Base-by-base conservation (phyloP, 1,140 invertebrate genomes). In the Anagrus nilaparvatae region DNA sequence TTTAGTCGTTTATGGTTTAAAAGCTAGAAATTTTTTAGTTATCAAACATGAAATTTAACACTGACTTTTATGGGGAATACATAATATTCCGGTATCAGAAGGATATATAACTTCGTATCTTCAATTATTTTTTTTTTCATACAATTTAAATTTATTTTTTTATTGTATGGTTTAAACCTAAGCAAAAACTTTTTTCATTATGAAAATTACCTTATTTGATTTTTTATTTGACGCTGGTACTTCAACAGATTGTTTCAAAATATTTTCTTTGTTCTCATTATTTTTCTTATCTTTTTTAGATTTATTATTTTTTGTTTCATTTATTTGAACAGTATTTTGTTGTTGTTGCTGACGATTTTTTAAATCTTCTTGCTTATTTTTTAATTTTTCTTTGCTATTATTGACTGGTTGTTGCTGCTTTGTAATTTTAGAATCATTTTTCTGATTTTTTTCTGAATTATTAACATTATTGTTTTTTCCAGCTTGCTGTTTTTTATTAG, bases 241-340 rank as follows among this genome's bases (percentile, higher is more conserved):
- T 20, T 33, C 51, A 10, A 51, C 50, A n/a, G 40, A 40, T 12
- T 34, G 19, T 34, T 56, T 58, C n/a, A 46, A 14, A 5, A 60
- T 52, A 12, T 62, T 63, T 29, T 67, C 62, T 19, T 66, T 69
- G 13, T 66, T 65, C 6, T 66, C 61, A 1, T 45, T 51, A 42
- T 56, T 63, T 30, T 61, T 69, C 25, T 67, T 47, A 24, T 68
- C 57, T 18, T 65, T 65, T 17, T 64, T 68, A 1, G 53, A 54
- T 34, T 64, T 65, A 5, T 42, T 50, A 46, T 10, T 52, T 36
- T 59, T 62, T 8, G 33, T 33, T 14, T 64, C 57, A 3, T 13
- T 33, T n/a, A n/a, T n/a, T n/a, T n/a, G n/a, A n/a, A n/a, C n/a
- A 5, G 40, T 34, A 25, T 3, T 47, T 9, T 46, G 47, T 17